Conservation (phyloP, 2,888 invertebrate species). For the Hemaris fuciformis region DNA sequence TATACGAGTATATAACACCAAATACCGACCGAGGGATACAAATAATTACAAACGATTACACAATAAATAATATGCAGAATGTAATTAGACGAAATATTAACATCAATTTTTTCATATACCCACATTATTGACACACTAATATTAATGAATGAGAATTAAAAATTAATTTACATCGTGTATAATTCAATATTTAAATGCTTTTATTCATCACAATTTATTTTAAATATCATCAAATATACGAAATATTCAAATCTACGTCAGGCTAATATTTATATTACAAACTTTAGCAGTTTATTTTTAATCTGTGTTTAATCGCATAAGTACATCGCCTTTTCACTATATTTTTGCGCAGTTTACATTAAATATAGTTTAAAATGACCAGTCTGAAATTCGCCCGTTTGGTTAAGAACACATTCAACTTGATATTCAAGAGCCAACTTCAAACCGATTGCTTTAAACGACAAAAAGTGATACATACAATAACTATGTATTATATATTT, state of each 20-base stretch:
- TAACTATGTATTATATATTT: background rate
- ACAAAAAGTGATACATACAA: background rate
- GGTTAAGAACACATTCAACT: background rate
- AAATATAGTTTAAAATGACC: background rate
- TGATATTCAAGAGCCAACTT: background rate
- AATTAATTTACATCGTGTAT: constrained; percentile 5
- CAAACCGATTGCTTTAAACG: background rate
- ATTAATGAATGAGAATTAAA: background rate
- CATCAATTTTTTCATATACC: constrained; percentile 8
- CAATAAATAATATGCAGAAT: background rate
- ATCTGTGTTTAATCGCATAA: background rate
- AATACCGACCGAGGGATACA: background rate
- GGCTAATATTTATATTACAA: constrained; percentile 1
- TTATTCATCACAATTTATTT: constrained; percentile 3
- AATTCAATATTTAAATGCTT: constrained; percentile 8
- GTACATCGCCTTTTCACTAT: constrained; percentile 4
- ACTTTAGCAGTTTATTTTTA: background rate
- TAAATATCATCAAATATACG: constrained; percentile 1
- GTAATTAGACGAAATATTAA: background rate
- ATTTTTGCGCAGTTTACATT: constrained; percentile 3
- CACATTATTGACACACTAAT: background rate
- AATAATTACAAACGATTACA: background rate
- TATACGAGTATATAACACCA: background rate
- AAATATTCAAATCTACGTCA: background rate
- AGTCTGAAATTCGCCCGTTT: background rate